A percentile compares a stretch with the other conserved stretches of the same genome.
phyloP scores from a whole-genome alignment of 2,888 invertebrate species.

The Drosophila anomalata region DNA sequence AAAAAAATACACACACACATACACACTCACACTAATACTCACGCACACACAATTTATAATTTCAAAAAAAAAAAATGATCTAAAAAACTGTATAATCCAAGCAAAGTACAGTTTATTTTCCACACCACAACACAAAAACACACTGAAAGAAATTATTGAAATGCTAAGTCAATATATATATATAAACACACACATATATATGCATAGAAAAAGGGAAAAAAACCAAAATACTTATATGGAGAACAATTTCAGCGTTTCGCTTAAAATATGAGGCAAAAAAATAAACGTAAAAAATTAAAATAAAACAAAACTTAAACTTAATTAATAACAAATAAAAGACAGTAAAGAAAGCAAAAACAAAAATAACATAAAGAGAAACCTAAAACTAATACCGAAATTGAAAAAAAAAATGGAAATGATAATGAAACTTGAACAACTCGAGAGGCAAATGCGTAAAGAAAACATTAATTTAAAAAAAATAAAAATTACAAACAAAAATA shows the following conservation, averaged over 20 bases:
- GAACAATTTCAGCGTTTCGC: conserved; percentile 50
- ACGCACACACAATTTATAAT: conserved; percentile 27
- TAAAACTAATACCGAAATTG: conserved; percentile 22
- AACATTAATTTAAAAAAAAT: conserved; percentile 72
- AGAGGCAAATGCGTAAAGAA: conserved; percentile 52
- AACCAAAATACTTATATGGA: conserved; percentile 12
- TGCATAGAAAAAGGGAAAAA: conserved; percentile 23
- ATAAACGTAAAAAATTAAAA: background rate
- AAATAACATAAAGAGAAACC: conserved; percentile 35
- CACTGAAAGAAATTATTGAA: conserved; percentile 15
- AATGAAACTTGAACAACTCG: conserved; percentile 50
- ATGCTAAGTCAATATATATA: conserved; percentile 14
- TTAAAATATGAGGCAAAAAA: conserved; percentile 46
- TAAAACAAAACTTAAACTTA: conserved; percentile 24
- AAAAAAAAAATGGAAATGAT: conserved; percentile 22
- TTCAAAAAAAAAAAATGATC: conserved; percentile 20
- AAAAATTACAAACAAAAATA: conserved; percentile 73
- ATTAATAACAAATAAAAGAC: conserved; percentile 21
- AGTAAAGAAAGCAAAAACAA: conserved; percentile 37
- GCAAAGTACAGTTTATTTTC: conserved; percentile 1
- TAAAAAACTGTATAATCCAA: background rate
- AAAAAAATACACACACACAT: conserved; percentile 28
- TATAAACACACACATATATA: conserved; percentile 14
- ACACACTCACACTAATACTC: conserved; percentile 24
- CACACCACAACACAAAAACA: conserved; percentile 13